Conservation (phyloP, 1,140 invertebrate genomes). For the Cylas formicarius region DNA sequence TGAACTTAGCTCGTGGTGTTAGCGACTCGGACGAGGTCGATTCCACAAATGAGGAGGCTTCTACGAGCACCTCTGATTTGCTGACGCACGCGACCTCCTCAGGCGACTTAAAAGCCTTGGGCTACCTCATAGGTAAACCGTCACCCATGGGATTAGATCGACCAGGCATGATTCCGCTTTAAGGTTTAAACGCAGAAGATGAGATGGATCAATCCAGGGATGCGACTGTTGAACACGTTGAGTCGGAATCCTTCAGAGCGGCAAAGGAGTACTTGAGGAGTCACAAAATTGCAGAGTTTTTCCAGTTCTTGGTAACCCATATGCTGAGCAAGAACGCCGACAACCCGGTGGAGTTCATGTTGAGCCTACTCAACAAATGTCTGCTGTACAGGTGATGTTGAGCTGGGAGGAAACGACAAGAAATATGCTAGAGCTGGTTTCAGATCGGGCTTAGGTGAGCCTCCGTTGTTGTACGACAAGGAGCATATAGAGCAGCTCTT, state of each 20-base stretch:
- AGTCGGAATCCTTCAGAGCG: constrained; percentile 29
- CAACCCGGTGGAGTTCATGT: constrained; percentile 45
- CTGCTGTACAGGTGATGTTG: constrained; percentile 44
- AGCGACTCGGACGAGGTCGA: too few species aligned
- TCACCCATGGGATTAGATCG: too few species aligned
- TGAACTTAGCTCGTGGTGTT: too few species aligned
- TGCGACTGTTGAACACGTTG: constrained; percentile 8
- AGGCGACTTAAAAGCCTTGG: too few species aligned
- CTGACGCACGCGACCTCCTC: too few species aligned
- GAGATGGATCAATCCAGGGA: background rate
- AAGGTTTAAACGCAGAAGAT: too few species aligned
- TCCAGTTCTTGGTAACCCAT: constrained; percentile 45
- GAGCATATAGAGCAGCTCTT: constrained; percentile 33
- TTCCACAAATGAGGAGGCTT: too few species aligned
- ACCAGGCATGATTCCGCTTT: too few species aligned
- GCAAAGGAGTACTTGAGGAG: constrained; percentile 39
- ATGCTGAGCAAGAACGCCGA: constrained; percentile 40
- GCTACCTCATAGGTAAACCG: too few species aligned
- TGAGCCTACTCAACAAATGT: constrained; percentile 44
- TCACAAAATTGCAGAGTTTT: constrained; percentile 43
- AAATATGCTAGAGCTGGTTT: too few species aligned
- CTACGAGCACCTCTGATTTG: too few species aligned
- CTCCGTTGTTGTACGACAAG: constrained; percentile 42
- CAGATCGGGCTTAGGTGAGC: constrained; percentile 37
- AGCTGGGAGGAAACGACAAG: too few species aligned